Conservation (phyloP, 2,888 invertebrate genomes). For the Charanyca ferruginea region DNA sequence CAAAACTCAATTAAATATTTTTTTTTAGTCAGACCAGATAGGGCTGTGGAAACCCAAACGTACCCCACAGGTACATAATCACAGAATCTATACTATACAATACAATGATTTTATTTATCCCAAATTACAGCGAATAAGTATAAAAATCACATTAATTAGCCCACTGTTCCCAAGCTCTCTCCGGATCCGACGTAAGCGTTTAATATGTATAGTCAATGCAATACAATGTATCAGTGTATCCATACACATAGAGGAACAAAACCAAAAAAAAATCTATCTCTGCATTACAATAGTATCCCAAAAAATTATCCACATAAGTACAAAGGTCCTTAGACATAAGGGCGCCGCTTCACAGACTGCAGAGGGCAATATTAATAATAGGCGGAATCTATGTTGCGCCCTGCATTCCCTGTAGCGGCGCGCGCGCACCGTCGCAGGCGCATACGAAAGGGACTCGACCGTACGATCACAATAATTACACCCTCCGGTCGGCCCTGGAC, state of each 20-base stretch:
- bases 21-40: conserved; percentile 83
- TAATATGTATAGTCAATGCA: conserved; percentile 76
- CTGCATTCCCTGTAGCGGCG: conserved; percentile 87
- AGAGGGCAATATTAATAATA: conserved; percentile 88
- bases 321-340: conserved; percentile 78
- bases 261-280: conserved; percentile 87
- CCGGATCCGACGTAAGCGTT: conserved; percentile 80
- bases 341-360: conserved; percentile 88
- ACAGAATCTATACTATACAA: conserved; percentile 82
- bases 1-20: conserved; percentile 60
- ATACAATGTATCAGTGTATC: conserved; percentile 83
- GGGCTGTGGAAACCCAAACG: conserved; percentile 79
- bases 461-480: conserved; percentile 66
- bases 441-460: conserved; percentile 37
- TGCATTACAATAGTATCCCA: conserved; percentile 86
- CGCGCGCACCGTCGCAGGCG: conserved; percentile 69
- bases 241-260: conserved; percentile 91
- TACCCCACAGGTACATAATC: conserved; percentile 88
- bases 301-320: conserved; percentile 86
- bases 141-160: conserved; percentile 87
- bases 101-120: conserved; percentile 80
- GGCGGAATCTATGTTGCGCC: conserved; percentile 89
- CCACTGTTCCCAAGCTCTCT: conserved; percentile 81
- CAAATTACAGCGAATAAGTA: conserved; percentile 82
- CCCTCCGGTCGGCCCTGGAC: conserved; percentile 64